A percentile compares a stretch with the other conserved stretches of the same genome.
Conservation (phyloP, 2,888 invertebrate genomes). For the Tortricodes alternella region DNA sequence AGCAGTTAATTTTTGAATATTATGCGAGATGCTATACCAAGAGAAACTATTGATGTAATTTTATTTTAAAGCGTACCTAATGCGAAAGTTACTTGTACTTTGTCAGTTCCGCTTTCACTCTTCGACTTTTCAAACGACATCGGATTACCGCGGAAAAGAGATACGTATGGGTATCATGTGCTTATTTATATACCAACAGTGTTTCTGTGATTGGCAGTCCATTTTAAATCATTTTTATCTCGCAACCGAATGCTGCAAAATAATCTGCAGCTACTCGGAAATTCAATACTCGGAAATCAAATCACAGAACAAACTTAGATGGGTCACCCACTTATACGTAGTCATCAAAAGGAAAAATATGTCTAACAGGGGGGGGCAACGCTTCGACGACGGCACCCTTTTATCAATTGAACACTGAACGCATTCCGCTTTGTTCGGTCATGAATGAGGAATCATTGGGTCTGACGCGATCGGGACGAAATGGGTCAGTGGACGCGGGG, state of each 20-base stretch:
- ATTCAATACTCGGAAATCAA: too few relatives aligned
- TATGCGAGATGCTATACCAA: too few relatives aligned
- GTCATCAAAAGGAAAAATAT: background rate
- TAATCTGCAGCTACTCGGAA: too few relatives aligned
- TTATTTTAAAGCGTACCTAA: background rate
- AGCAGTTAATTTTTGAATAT: too few relatives aligned
- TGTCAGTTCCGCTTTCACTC: slow-evolving; percentile 2
- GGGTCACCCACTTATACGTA: too few relatives aligned
- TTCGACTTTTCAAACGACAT: background rate
- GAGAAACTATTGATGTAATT: too few relatives aligned
- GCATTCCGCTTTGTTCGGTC: slow-evolving; percentile 22
- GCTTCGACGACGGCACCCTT: background rate
- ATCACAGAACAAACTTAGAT: too few relatives aligned
- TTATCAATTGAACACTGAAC: slow-evolving; percentile 13
- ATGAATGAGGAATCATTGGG: slow-evolving; percentile 27
- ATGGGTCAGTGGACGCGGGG: slow-evolving; percentile 20
- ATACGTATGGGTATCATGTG: background rate
- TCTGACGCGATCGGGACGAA: slow-evolving; percentile 13
- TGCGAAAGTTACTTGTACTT: background rate
- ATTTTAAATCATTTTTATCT: too few relatives aligned
- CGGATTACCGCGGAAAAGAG: background rate
- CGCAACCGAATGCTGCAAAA: too few relatives aligned
- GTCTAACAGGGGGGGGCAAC: background rate
- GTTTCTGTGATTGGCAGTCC: too few relatives aligned
- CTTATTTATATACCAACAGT: too few relatives aligned